A percentile compares a stretch with the other conserved stretches of the same genome.
Evolutionary conservation across 1,140 invertebrate genomes (phyloP).

Genomic region (Sinonovacula constricta): DNA sequence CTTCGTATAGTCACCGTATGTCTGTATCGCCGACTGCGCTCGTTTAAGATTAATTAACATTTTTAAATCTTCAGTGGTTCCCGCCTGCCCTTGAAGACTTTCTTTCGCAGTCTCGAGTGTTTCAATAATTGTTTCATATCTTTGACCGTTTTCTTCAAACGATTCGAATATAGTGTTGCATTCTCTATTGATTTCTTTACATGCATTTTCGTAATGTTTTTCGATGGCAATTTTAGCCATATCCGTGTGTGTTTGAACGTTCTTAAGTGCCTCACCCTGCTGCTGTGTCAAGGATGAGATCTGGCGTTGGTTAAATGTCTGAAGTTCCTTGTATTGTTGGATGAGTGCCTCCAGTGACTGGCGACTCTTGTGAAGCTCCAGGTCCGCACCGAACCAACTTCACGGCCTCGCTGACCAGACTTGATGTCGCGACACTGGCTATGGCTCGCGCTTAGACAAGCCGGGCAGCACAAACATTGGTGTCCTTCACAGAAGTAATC

Average conservation of each 20-base stretch:
- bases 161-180: neutral
- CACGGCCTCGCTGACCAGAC: neutral
- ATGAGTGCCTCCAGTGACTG: neutral
- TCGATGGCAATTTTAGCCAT: neutral
- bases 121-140: neutral
- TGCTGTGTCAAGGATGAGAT: neutral
- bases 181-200: neutral
- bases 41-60: constrained; percentile 9
- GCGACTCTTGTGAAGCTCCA: neutral
- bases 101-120: neutral
- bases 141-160: constrained; percentile 2
- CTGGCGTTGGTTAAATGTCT: neutral
- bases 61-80: neutral
- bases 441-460: constrained; percentile 13
- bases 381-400: neutral
- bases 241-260: too few relatives aligned
- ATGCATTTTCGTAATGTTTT: constrained; percentile 15
- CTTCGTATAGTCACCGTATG: constrained; percentile 10
- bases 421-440: neutral
- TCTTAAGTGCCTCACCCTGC: neutral
- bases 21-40: neutral
- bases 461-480: constrained; percentile 9
- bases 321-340: neutral
- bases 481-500: constrained; percentile 19
- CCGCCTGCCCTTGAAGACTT: neutral